Base-by-base conservation (phyloP, 2,113 vertebrate species). In the Pithys albifrons region DNA sequence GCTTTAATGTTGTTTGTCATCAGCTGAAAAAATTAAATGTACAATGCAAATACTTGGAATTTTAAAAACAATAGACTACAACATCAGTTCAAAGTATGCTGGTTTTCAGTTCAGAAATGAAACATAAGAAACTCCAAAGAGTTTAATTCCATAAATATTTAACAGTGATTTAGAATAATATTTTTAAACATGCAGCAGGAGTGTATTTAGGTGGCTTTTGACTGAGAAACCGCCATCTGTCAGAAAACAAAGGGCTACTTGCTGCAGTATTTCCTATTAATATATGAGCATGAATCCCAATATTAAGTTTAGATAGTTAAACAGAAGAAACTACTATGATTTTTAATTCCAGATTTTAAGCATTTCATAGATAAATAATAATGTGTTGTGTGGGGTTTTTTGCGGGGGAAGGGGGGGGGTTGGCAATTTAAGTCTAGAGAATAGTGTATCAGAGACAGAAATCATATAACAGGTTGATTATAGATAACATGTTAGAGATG, bases 341-440 rank as follows among this genome's bases (percentile, higher is more conserved):
- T 52, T 82, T 41, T 74, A 27, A 14, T 54, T 59, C 14, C 22
- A 82, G 25, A 49, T 73, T 75, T 48, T 19, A 49, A 66, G 12
- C 5, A 76, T 67, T 62, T 19, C 3, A 43, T 48, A 71, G 20
- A 18, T 66, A 94, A 70, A 75, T 31, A 41, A 24, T 19, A 64
- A 78, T 29, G 2, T 19, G 18, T 20, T 84, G 5, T 15, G 66
- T 67, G n/a, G 4, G 6, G 4, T 4, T 66, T 65, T 5, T n/a
- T 48, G 12, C 14, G 1, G 0, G 22, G 49, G 39, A 4, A 10
- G 39, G 1, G 41, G 41, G 41, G 14, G 14, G 10, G 41, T 15
- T 51, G 15, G 4, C 20, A 55, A 10, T 84, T 66, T 46, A 33
- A 48, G 7, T 57, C 27, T 33, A 46, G 28, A 19, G 4, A 51